Base-by-base conservation (phyloP, 2,797 vertebrate species). In the Benthosema pterotum region DNA sequence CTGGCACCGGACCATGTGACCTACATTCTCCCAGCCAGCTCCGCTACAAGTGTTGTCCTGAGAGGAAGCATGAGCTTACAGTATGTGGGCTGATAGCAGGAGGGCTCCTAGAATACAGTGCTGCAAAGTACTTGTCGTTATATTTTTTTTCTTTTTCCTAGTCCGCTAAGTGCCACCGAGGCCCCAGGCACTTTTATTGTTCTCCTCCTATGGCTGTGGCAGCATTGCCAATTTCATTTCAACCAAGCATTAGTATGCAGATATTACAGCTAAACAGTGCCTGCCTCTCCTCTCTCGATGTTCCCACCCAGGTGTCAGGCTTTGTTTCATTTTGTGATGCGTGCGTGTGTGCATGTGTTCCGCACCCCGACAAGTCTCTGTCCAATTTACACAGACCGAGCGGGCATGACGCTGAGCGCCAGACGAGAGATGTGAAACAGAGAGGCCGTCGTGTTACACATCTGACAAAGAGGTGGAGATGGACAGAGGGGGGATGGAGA, bases 1-100 rank as follows among this genome's bases (percentile, higher is more conserved):
- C 60, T 84, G 82, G 81, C 83, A 80, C 9, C 50, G 51, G 16
- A 45, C 73, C 74, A 52, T 63, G 66, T 83, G 78, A 88, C 83
- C 75, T 71, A 84, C 57, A 84, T 85, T 84, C 79, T 71, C 60
- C 60, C 11, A 60, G 57, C 57, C 60, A 63, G 57, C 68, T 59
- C 74, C 65, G 60, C 57, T 38, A 57, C 0, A 38, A 59, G 53
- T 1, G 15, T 46, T 22, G 43, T 25, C 71, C 73, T 65, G 54
- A 75, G 47, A 76, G 69, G 67, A 81, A 82, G 74, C 71, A 15
- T 69, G 1, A 60, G 60, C 68, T 65, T 68, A 42, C 14, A 12
- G 59, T 70, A 51, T 57, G 57, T 60, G 57, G n/a, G 72, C 64
- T 58, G 0, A 48, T 3, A 19, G 28, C 5, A 8, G 15, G 61